Conservation (phyloP, 2,797 vertebrate species). For the Poecilia gillii region DNA sequence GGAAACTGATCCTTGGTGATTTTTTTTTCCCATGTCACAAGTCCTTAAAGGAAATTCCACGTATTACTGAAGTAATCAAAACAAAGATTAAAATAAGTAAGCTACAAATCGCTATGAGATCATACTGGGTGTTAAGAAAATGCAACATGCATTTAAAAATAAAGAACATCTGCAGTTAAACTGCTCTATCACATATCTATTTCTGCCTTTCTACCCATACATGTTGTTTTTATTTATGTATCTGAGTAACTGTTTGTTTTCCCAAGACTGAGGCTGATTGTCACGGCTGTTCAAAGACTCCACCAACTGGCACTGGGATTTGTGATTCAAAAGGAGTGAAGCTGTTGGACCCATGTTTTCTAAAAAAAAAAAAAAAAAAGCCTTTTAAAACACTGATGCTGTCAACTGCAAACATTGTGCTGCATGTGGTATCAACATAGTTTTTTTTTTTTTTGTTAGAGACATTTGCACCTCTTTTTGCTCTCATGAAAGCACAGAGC, state of each 20-base stretch:
- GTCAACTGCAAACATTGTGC: neutral
- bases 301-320: constrained; percentile 62
- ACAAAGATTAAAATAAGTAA: neutral
- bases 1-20: neutral
- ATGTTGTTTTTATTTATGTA: constrained; percentile 43
- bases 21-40: neutral
- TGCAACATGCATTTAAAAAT: neutral
- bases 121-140: neutral
- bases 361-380: constrained; percentile 5
- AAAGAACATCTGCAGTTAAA: constrained; percentile 20
- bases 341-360: constrained; percentile 24
- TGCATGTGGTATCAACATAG: neutral
- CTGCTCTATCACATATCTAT: constrained; percentile 20
- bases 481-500: neutral
- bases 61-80: neutral
- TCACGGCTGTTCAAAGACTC: constrained; percentile 69
- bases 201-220: constrained; percentile 38
- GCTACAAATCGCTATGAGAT: neutral
- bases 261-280: constrained; percentile 45
- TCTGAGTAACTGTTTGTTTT: constrained; percentile 60
- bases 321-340: constrained; percentile 38
- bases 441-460: neutral
- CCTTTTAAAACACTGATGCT: neutral
- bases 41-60: neutral
- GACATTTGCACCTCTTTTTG: neutral